Percentiles rank a stretch among this genome's conserved stretches.
These are phyloP conservation scores for Camponotus fellah DNA, from an alignment of 2,888 invertebrate genomes.

Conservation along the genomic window DNA sequence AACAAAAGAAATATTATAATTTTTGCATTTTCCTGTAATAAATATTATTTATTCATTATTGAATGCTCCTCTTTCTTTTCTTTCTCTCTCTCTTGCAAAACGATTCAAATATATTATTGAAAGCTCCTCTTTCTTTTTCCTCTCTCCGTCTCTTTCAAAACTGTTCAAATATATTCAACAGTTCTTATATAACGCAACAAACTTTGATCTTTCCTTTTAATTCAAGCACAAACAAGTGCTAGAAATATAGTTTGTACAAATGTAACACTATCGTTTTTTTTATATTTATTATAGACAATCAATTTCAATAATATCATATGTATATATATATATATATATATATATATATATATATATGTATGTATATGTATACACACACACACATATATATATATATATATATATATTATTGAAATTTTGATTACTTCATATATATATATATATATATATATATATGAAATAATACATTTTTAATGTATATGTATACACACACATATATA, in stretches of 20 bases:
- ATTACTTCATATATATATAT: too few relatives aligned
- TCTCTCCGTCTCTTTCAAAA: too few relatives aligned
- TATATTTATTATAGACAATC: constrained; percentile 28
- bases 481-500: too few relatives aligned
- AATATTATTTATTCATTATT: constrained; percentile 41
- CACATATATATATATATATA: too few relatives aligned
- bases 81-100: not conserved
- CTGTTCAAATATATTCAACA: too few relatives aligned
- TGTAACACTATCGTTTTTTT: constrained; percentile 37
- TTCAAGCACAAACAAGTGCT: constrained; percentile 16
- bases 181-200: too few relatives aligned
- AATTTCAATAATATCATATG: constrained; percentile 20
- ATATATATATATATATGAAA: constrained; percentile 17
- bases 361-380: too few relatives aligned
- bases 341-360: not conserved
- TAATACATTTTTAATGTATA: constrained; percentile 26
- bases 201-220: too few relatives aligned
- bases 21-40: constrained; percentile 22
- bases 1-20: constrained; percentile 40
- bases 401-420: too few relatives aligned
- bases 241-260: constrained; percentile 60
- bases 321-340: constrained; percentile 2
- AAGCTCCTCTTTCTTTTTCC: too few relatives aligned
- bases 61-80: not conserved
- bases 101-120: too few relatives aligned